These are phyloP conservation scores for Micrastur ruficollis DNA, from an alignment of 2,797 vertebrate species.

Conservation along the genomic window DNA sequence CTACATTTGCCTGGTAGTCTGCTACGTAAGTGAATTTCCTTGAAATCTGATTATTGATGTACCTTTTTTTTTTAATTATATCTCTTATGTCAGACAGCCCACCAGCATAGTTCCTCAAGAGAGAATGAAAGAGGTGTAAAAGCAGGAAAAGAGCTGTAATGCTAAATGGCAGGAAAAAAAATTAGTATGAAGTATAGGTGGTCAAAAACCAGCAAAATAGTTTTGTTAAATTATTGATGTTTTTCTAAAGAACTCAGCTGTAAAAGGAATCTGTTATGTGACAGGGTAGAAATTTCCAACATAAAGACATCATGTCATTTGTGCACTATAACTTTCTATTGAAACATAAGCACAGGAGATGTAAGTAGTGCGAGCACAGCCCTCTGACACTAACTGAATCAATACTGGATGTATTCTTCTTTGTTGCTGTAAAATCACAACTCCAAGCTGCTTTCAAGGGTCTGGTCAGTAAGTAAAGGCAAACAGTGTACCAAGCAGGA, in stretches of 20 bases:
- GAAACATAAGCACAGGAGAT: background rate
- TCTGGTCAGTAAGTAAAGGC: background rate
- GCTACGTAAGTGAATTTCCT: conserved; percentile 38
- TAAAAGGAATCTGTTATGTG: background rate
- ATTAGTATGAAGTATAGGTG: background rate
- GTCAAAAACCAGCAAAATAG: background rate
- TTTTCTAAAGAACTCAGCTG: background rate
- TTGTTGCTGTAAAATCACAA: background rate
- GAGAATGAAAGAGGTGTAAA: background rate
- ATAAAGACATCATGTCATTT: background rate
- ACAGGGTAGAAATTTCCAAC: background rate
- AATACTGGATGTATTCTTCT: background rate
- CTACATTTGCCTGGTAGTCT: conserved; percentile 20
- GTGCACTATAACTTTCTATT: background rate
- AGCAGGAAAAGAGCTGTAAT: background rate
- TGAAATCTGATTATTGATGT: conserved; percentile 34
- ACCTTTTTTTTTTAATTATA: background rate
- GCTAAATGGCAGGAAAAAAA: background rate
- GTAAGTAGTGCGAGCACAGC: background rate
- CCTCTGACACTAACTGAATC: background rate
- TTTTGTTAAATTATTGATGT: background rate
- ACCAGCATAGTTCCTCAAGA: background rate
- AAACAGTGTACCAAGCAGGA: background rate
- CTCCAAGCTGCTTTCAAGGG: background rate
- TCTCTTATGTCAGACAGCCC: background rate